Conservation (phyloP, 2,797 vertebrate genomes). For the Phrynocephalus guinanensis region DNA sequence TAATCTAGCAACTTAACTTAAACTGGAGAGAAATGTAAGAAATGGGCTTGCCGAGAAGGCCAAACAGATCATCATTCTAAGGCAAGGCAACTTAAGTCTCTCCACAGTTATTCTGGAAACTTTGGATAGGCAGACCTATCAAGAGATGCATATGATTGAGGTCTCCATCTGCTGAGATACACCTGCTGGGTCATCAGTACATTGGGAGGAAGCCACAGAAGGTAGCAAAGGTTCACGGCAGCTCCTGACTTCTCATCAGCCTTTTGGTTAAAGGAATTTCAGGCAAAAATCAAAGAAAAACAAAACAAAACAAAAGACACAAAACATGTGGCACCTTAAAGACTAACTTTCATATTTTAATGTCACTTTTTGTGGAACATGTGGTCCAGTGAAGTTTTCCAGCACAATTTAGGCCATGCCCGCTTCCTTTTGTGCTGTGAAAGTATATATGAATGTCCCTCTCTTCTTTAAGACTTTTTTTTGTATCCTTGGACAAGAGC, state of each 20-base stretch:
- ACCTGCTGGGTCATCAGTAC: too few species aligned
- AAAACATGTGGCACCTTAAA: too few species aligned
- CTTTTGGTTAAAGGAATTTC: constrained; percentile 32
- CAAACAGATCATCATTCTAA: too few species aligned
- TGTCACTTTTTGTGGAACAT: constrained; percentile 44
- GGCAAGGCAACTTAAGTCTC: too few species aligned
- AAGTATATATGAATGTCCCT: constrained; percentile 62
- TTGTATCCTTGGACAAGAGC: constrained; percentile 37
- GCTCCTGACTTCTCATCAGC: constrained; percentile 41
- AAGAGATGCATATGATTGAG: background rate
- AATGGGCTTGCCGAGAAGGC: too few species aligned
- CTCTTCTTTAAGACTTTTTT: constrained; percentile 15
- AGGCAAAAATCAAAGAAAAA: too few species aligned
- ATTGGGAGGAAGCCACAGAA: background rate
- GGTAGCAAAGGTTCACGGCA: background rate
- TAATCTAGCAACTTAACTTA: too few species aligned
- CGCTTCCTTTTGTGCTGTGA: constrained; percentile 55
- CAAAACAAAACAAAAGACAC: too few species aligned
- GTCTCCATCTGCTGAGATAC: background rate
- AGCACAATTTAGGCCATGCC: constrained; percentile 42
- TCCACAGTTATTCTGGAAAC: too few species aligned
- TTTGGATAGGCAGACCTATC: too few species aligned
- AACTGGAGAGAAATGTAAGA: too few species aligned
- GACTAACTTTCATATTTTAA: too few species aligned
- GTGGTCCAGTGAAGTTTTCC: constrained; percentile 52